A percentile compares a stretch with the other conserved stretches of the same genome.
Evolutionary conservation across 2,888 invertebrate genomes (phyloP).

Genomic region (Ephialtes manifestator): DNA sequence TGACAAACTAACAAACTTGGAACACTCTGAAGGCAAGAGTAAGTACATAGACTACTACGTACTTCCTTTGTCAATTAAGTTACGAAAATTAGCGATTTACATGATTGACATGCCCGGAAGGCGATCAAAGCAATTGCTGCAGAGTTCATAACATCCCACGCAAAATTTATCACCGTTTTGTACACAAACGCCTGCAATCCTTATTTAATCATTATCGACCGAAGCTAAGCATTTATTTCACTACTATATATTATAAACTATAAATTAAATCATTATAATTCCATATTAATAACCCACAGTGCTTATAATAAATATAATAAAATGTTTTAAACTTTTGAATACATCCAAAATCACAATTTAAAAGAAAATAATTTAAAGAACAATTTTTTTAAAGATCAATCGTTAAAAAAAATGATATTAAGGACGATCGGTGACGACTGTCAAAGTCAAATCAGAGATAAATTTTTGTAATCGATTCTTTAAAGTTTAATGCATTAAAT

Average conservation of each 20-base stretch:
- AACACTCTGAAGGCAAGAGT: constrained; percentile 29
- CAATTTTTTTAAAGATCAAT: too few species aligned
- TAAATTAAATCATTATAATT: too few species aligned
- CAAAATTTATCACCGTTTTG: constrained; percentile 52
- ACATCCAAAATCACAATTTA: neutral
- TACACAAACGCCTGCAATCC: constrained; percentile 15
- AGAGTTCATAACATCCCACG: constrained; percentile 72
- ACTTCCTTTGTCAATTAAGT: constrained; percentile 24
- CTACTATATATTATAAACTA: neutral
- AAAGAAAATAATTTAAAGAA: neutral
- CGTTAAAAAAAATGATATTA: too few species aligned
- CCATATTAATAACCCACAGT: too few species aligned
- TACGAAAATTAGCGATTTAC: constrained; percentile 71
- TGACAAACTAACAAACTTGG: constrained; percentile 19
- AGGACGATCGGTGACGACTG: too few species aligned
- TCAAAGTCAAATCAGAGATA: too few species aligned
- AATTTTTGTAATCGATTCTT: too few species aligned
- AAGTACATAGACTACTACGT: neutral
- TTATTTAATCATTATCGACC: constrained; percentile 16
- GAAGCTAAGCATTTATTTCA: constrained; percentile 34
- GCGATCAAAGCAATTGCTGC: constrained; percentile 65
- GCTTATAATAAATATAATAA: too few species aligned
- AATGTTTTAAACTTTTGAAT: too few species aligned
- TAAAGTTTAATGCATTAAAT: too few species aligned
- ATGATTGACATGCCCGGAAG: constrained; percentile 72